A percentile compares a stretch with the other conserved stretches of the same genome.
Evolutionary conservation across 1,140 invertebrate species (phyloP).

Genomic region (Oreohelix idahoensis): DNA sequence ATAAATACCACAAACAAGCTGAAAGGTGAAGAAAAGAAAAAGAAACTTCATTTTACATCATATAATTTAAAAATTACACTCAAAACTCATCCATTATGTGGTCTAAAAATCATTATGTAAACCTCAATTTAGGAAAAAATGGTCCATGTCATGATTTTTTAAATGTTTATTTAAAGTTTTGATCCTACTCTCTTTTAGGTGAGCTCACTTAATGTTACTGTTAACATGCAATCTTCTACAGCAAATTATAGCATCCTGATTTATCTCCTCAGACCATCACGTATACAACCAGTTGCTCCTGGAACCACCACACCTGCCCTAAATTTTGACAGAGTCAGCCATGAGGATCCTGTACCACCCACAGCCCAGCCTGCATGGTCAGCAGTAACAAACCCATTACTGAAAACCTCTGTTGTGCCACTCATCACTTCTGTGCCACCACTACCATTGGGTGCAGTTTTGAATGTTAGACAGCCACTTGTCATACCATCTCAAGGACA

Average conservation of each 20-base stretch:
- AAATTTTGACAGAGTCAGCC: not conserved
- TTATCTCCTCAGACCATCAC: not conserved
- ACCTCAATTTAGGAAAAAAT: too few relatives aligned
- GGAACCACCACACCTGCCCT: not conserved
- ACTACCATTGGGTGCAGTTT: not conserved
- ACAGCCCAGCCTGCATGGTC: not conserved
- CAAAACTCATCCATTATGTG: too few relatives aligned
- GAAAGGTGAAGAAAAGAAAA: too few relatives aligned
- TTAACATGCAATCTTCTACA: too few relatives aligned
- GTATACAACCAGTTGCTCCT: not conserved
- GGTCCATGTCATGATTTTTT: too few relatives aligned
- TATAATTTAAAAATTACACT: too few relatives aligned
- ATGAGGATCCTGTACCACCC: not conserved
- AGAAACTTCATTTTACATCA: too few relatives aligned
- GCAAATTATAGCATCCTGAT: not conserved
- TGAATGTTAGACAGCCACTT: not conserved
- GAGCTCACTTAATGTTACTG: too few relatives aligned
- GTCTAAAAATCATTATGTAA: too few relatives aligned
- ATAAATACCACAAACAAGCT: too few relatives aligned
- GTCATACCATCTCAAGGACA: not conserved
- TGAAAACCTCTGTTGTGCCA: not conserved
- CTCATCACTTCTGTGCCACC: not conserved
- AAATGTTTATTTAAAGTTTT: too few relatives aligned
- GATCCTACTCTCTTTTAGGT: too few relatives aligned
- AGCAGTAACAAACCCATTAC: not conserved